Evolutionary conservation across 2,113 vertebrate species (phyloP), one percentile per base, ranked within the genome.

Genomic region (Dromaius novaehollandiae): DNA sequence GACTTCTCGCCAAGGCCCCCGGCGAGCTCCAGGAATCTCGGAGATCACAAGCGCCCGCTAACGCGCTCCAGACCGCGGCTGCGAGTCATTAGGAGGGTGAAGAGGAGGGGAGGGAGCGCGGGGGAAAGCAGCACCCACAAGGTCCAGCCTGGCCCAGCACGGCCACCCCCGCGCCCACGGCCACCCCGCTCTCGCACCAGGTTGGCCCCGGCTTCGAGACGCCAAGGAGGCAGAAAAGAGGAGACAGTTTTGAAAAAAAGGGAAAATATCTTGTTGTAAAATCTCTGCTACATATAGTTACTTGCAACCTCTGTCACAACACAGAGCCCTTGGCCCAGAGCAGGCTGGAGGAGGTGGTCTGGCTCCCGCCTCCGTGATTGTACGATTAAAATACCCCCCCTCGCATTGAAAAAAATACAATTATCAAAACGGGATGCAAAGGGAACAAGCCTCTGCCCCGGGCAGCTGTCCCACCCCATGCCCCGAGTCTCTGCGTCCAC

Each of bases 231-330:
- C 77, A 93, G 32, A 63, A 95, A 78, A 0, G 40, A 26, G n/a
- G 12, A 97, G 71, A 76, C 91, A 36, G 66, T 63, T 42, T 83
- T 24, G 58, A 96, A 76, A 84, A 96, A 93, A 96, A 96, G 14
- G 16, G 40, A 95, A 95, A 96, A 88, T 75, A 40, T 36, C 88
- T 92, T 91, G 79, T 88, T 97, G 97, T 94, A 96, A 94, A 96
- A 97, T 78, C 92, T 95, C 92, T 95, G 97, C 97, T 96, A 95
- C 97, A 97, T 64, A 71, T 20, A 82, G 71, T 36, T 32, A 51
- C 36, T 74, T 26, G 74, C 14, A 4, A n/a, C 8, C 26, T 38
- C 64, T 14, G 56, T 21, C 11, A 4, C 3, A 18, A 25, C 63
- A 75, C 34, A 13, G 46, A 58, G 34, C 50, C 50, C 44, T 30